Base-by-base conservation (phyloP, 2,113 vertebrate species). In the Vulpes lagopus region DNA sequence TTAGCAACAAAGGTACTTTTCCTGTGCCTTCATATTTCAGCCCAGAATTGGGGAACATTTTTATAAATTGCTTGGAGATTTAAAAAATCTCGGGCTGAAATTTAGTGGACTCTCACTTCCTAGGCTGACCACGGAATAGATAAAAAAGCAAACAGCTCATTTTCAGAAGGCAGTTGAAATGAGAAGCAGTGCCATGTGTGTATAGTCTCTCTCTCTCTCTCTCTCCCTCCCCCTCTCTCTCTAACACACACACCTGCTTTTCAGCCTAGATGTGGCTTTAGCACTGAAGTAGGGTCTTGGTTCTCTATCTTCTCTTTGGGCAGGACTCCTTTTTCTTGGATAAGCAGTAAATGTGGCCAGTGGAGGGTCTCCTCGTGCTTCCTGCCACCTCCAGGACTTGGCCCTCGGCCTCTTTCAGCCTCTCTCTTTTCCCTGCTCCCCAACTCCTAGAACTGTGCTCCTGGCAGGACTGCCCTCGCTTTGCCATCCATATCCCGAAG, bases 341-440 rank as follows among this genome's bases (percentile, higher is more conserved):
- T 92, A 92, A 95, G 87, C 55, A 74, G 51, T 83, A 92, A 82
- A 51, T 55, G 91, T 94, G 90, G 35, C 83, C 96, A 96, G 78
- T 60, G 80, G 71, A 92, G 23, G n/a, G 15, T 59, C 64, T 91
- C 90, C n/a, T 49, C 49, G 25, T 89, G 49, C 49, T 95, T 84
- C 64, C 67, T 94, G 79, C n/a, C 49, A 67, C 73, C 73, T 95
- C 23, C 11, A 49, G 89, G 83, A 79, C 60, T 82, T 88, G 78
- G 20, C 67, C 30, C 20, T 89, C 35, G 0, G 86, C 78, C 51
- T 82, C 43, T 64, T 53, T 95, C 30, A 53, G 6, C 89, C 67
- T 79, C 84, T 92, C 10, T 53, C 53, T 86, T 86, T 30, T 90
- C 49, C 27, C 17, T 6, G 35, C 38, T 35, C 11, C 27, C 60